Percentiles rank a stretch among this genome's conserved stretches.
Evolutionary conservation across 2,888 invertebrate genomes (phyloP).

Genomic region (Alentia gelatinosa): DNA sequence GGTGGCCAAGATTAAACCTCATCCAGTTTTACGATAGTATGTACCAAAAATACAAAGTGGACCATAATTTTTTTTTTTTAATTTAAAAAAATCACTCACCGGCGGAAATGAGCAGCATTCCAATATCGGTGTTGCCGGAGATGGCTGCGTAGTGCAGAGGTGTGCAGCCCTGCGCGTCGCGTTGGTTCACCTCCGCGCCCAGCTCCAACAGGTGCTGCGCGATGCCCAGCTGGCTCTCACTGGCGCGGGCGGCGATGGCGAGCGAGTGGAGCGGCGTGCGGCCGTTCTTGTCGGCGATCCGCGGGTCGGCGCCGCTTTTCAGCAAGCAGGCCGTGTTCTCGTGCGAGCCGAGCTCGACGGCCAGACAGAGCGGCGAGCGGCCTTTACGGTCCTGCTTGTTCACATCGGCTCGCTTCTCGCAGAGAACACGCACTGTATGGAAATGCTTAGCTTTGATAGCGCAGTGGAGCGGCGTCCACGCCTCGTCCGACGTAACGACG

Average conservation of each 20-base stretch:
- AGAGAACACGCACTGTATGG: constrained; percentile 56
- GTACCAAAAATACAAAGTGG: no score
- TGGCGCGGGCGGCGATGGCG: neutral
- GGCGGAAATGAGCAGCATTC: neutral
- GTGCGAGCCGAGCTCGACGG: constrained; percentile 64
- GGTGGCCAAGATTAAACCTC: no score
- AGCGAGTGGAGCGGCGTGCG: constrained; percentile 67
- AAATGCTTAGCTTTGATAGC: constrained; percentile 63
- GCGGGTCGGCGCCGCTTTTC: constrained; percentile 66
- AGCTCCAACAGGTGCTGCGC: constrained; percentile 51
- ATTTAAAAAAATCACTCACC: neutral
- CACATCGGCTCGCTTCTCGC: constrained; percentile 66
- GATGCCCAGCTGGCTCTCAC: constrained; percentile 42
- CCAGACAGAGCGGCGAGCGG: constrained; percentile 67
- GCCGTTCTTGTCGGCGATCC: constrained; percentile 62
- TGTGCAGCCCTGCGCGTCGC: constrained; percentile 49
- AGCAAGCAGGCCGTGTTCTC: constrained; percentile 66
- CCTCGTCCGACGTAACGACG: constrained; percentile 62
- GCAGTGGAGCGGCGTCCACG: constrained; percentile 69
- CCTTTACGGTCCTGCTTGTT: constrained; percentile 64
- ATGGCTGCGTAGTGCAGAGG: constrained; percentile 58
- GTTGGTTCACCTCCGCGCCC: constrained; percentile 33
- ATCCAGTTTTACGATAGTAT: no score
- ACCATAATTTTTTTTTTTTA: no score
- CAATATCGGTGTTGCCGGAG: constrained; percentile 49